phyloP scores from a whole-genome alignment of 2,113 vertebrate species.

The Pelecanoides urinatrix region DNA sequence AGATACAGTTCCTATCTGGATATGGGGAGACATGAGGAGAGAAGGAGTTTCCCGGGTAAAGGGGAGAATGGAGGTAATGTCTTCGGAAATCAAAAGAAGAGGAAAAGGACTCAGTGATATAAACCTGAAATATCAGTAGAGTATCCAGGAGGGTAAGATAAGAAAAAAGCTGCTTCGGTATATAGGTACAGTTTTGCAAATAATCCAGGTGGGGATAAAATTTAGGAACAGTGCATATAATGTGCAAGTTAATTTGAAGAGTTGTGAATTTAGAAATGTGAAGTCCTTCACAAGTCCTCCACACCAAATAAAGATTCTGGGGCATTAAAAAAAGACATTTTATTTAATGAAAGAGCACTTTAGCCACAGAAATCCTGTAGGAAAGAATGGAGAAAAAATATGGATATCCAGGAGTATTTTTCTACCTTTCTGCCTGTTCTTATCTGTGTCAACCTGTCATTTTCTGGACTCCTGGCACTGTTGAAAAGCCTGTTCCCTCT shows the following conservation, averaged over 20 bases:
- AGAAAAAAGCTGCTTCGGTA: neutral
- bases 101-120: neutral
- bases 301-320: neutral
- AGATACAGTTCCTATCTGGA: neutral
- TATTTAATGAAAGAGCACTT: neutral
- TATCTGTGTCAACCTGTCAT: neutral
- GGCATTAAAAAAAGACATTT: neutral
- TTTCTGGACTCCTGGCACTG: neutral
- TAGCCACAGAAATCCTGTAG: neutral
- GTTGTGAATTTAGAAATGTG: neutral
- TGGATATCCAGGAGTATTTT: neutral
- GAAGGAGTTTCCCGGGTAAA: neutral
- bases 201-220: neutral
- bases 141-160: neutral
- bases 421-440: neutral
- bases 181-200: neutral
- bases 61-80: neutral
- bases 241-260: neutral
- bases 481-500: neutral
- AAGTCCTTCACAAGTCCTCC: neutral
- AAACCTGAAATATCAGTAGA: neutral
- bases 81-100: neutral
- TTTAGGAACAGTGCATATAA: neutral
- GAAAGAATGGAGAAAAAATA: neutral
- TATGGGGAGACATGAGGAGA: neutral